Conservation (phyloP, 2,888 invertebrate genomes). For the Synanthedon formicaeformis region DNA sequence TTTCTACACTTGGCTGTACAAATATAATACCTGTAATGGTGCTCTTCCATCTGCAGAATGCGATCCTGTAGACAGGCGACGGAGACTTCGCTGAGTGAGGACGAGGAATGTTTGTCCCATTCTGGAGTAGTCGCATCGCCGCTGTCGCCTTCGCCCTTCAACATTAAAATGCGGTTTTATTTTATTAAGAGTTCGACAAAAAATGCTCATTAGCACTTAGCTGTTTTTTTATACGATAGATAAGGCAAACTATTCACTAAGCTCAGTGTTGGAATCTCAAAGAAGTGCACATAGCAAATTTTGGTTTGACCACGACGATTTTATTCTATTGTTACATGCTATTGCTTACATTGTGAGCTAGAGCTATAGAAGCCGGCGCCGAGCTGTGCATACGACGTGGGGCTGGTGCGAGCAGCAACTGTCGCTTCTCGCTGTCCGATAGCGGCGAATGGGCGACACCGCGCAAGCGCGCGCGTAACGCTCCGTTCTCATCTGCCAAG, state of each 20-base stretch:
- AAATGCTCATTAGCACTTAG: too few species aligned
- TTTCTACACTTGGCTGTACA: neutral
- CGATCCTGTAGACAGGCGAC: constrained; percentile 94
- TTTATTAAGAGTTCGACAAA: too few species aligned
- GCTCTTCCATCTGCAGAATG: constrained; percentile 93
- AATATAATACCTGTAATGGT: constrained; percentile 75
- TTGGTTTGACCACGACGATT: neutral
- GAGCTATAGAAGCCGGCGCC: constrained; percentile 85
- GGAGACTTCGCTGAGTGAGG: constrained; percentile 88
- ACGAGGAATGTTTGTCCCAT: constrained; percentile 93
- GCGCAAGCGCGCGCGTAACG: constrained; percentile 78
- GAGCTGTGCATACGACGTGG: constrained; percentile 78
- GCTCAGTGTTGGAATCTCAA: too few species aligned
- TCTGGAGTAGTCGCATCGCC: constrained; percentile 83
- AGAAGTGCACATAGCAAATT: neutral
- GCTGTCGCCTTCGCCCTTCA: constrained; percentile 66
- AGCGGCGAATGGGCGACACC: constrained; percentile 85
- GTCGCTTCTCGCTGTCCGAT: constrained; percentile 86
- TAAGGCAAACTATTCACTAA: too few species aligned
- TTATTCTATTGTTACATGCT: neutral
- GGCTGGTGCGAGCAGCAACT: constrained; percentile 77
- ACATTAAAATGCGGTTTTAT: neutral
- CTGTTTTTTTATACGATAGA: too few species aligned
- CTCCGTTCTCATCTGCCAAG: constrained; percentile 81
- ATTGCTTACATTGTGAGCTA: constrained; percentile 44